Base-by-base conservation (phyloP, 2,797 vertebrate genomes). In the Trematomus bernacchii region DNA sequence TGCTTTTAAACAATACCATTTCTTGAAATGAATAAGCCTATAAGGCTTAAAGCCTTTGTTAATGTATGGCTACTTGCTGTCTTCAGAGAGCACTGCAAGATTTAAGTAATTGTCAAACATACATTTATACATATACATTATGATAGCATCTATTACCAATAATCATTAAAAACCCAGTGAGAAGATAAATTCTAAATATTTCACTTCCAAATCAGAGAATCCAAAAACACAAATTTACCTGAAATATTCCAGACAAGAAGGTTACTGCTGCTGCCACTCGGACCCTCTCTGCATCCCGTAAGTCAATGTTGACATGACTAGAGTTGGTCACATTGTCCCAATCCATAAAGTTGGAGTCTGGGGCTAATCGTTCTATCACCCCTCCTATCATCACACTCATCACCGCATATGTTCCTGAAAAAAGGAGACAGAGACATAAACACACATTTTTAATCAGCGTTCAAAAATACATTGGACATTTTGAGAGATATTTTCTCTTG, bases 371-470 rank as follows among this genome's bases (percentile, higher is more conserved):
- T 2, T 98, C 97, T 0, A 94, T 96, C 85, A 98, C 90, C 2
- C 96, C 96, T 37, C 98, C 98, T 0, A 99, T 95, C 98, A 99
- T 99, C 81, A 99, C 97, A 0, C 98, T 99, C 91, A 99, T 95
- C 73, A 99, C 93, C 0, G 98, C 98, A 14, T 97, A 99, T 2
- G 97, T 97, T 44, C 98, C 98, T 99, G 84, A 27, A 47, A 33
- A 64, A 47, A 19, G 0, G 64, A 64, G 3, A 62, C 4, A 67
- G 19, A 53, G 43, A 48, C 10, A 71, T 19, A 40, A 47, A 57
- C 13, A 68, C 7, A 19, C 1, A 10, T 21, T 12, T 54, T 13
- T 50, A 1, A 3, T 5, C 4, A 5, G 6, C 11, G 21, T 3
- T 4, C 13, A 19, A 44, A 2, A 57, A n/a, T 15, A 57, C 16